Base-by-base conservation (phyloP, 2,888 invertebrate species). In the Drosophila paramelanica region DNA sequence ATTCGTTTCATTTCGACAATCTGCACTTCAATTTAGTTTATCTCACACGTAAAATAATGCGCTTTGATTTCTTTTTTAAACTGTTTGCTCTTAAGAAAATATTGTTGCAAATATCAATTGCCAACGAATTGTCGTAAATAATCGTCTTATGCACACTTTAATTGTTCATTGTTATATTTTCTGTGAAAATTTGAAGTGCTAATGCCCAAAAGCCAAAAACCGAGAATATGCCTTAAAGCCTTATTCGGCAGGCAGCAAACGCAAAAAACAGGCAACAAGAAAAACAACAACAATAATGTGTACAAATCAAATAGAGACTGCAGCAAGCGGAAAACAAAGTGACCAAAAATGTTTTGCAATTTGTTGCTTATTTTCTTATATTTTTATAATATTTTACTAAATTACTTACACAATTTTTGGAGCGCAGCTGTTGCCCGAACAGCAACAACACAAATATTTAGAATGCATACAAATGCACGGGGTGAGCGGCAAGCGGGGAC, bases 341-440 rank as follows among this genome's bases (percentile, higher is more conserved):
- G 70, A 73, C 69, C 70, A 67, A 81, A 84, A 88, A 72, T 72
- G 82, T 83, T 79, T 57, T 70, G 45, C 76, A 73, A 79, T 73
- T 88, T 85, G 77, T 79, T 73, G 80, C 67, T 70, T 64, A 65
- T 72, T 65, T 73, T 82, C 68, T 43, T 69, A 42, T 53, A 60
- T 79, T 67, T 75, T 67, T 55, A 59, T 75, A 88, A 82, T 71
- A 82, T 88, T 86, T 72, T 82, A 79, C 71, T 73, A 88, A 88
- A 83, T 83, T 85, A 88, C 86, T 79, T 74, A 77, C 66, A 82
- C 73, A 79, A 72, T 81, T 79, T 79, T 70, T 57, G 59, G 50
- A 66, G 57, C 53, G 55, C 82, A 83, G 86, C 79, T 85, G 88
- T 67, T 85, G 70, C 79, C 73, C 41, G 45, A 49, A 43, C 17